A percentile compares a stretch with the other conserved stretches of the same genome.
Conservation (phyloP, 2,113 vertebrate genomes). For the Peromyscus maniculatus region DNA sequence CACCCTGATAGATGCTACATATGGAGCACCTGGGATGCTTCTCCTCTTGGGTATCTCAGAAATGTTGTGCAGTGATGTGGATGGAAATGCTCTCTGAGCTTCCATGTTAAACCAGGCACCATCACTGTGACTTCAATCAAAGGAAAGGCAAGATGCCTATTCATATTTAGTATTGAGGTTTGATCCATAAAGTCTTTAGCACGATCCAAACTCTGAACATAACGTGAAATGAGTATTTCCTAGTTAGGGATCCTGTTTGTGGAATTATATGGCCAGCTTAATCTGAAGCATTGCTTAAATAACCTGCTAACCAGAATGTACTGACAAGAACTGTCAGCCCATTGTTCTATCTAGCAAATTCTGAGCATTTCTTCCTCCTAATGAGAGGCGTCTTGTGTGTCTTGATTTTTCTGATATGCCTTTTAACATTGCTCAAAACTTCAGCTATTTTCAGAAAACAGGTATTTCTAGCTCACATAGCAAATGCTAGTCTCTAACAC, state of each 20-base stretch:
- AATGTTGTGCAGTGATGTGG: background rate
- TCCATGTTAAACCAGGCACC: background rate
- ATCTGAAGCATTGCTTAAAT: conserved; percentile 13
- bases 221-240: background rate
- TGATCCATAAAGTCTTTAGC: background rate
- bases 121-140: background rate
- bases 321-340: background rate
- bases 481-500: background rate
- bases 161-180: conserved; percentile 27
- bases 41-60: background rate
- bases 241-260: conserved; percentile 16
- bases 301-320: background rate
- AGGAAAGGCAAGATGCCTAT: background rate
- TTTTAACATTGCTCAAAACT: conserved; percentile 37
- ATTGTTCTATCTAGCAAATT: background rate
- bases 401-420: conserved; percentile 34
- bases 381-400: background rate
- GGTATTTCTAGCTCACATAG: background rate
- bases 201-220: background rate
- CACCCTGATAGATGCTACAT: background rate
- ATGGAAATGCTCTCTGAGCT: background rate
- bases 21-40: background rate
- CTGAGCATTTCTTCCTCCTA: background rate
- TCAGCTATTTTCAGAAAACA: conserved; percentile 48
- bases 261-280: background rate